Evolutionary conservation across 2,113 vertebrate genomes (phyloP).

Genomic region (Oncorhynchus clarkii): DNA sequence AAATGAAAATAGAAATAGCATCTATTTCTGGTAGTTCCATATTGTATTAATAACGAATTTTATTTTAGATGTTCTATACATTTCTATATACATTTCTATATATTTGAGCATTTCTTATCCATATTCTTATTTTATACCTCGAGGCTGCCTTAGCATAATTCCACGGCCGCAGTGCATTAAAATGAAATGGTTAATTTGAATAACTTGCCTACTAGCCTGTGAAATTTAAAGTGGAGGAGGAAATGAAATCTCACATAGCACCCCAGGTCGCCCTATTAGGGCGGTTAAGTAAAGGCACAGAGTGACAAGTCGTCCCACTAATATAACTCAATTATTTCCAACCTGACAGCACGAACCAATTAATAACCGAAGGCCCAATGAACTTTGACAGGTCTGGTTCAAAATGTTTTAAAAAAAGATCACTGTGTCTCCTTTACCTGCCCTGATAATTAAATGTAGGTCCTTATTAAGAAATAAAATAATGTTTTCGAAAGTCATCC

Average conservation of each 20-base stretch:
- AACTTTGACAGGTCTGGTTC: constrained; percentile 60
- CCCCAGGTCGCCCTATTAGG: constrained; percentile 66
- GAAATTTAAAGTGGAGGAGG: constrained; percentile 49
- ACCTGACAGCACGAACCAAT: constrained; percentile 71
- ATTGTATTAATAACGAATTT: background rate
- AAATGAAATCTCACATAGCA: constrained; percentile 49
- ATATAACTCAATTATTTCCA: constrained; percentile 74
- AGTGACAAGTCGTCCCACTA: constrained; percentile 71
- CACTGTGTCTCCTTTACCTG: constrained; percentile 19
- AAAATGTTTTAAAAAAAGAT: constrained; percentile 23
- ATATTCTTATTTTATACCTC: constrained; percentile 9
- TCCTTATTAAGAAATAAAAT: background rate
- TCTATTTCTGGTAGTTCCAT: background rate
- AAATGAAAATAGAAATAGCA: background rate
- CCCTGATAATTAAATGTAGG: background rate
- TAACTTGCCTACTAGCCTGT: constrained; percentile 62
- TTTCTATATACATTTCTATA: too few species aligned
- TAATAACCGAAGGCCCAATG: constrained; percentile 57
- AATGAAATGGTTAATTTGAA: constrained; percentile 61
- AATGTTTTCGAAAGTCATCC: background rate
- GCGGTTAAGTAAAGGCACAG: constrained; percentile 69
- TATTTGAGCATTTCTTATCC: background rate
- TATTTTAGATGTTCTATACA: background rate
- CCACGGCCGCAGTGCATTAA: constrained; percentile 57
- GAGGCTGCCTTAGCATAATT: constrained; percentile 55